phyloP scores from a whole-genome alignment of 2,797 vertebrate genomes.

The Benthosema pterotum region DNA sequence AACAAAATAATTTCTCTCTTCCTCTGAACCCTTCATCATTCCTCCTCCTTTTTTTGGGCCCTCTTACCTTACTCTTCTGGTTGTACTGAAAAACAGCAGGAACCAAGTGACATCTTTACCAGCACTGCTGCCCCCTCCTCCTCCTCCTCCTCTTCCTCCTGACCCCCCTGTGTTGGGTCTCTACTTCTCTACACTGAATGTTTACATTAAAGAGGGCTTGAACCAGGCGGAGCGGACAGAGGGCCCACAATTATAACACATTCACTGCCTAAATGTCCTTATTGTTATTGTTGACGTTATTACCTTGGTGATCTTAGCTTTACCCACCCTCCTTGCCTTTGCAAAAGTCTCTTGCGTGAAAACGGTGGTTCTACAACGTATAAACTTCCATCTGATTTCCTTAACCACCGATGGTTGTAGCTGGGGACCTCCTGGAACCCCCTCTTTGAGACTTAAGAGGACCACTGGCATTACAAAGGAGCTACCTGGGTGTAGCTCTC shows the following conservation, averaged over 20 bases:
- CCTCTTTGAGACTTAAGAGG: no score
- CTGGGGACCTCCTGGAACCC: no score
- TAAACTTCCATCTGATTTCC: no score
- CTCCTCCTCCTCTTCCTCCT: slow-evolving; percentile 40
- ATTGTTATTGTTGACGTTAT: neutral
- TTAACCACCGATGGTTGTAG: no score
- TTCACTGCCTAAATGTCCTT: slow-evolving; percentile 2
- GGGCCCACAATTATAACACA: no score
- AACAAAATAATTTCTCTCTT: no score
- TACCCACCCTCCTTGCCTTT: neutral
- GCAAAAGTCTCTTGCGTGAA: neutral
- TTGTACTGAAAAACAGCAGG: slow-evolving; percentile 50
- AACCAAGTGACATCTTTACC: slow-evolving; percentile 52
- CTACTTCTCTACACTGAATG: slow-evolving; percentile 42
- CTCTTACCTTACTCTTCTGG: slow-evolving; percentile 16
- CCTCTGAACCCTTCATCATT: no score
- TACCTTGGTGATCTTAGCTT: neutral
- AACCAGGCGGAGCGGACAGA: neutral
- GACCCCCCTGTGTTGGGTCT: slow-evolving; percentile 14
- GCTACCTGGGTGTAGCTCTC: no score
- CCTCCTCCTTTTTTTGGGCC: no score
- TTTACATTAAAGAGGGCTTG: slow-evolving; percentile 48
- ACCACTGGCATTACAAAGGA: no score
- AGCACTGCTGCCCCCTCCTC: slow-evolving; percentile 61
- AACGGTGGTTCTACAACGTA: no score